phyloP scores from a whole-genome alignment of 2,888 invertebrate species.

The Cetonia aurata region DNA sequence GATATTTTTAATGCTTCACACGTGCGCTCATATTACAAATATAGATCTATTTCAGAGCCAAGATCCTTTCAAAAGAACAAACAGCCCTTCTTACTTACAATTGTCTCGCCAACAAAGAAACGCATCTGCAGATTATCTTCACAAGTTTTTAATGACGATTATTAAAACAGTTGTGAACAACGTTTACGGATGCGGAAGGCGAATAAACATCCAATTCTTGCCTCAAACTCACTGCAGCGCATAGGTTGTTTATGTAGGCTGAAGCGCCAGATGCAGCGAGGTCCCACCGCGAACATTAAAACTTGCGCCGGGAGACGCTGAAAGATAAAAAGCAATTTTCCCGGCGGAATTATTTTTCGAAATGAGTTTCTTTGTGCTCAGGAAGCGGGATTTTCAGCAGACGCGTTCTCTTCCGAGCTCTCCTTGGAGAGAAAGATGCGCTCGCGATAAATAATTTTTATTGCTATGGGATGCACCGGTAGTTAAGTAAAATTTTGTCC shows the following conservation, averaged over 20 bases:
- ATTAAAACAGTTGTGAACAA: slow-evolving; percentile 14
- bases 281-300: slow-evolving; percentile 26
- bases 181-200: slow-evolving; percentile 4
- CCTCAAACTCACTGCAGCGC: neutral
- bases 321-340: slow-evolving; percentile 38
- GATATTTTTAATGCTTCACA: too few relatives aligned
- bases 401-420: neutral
- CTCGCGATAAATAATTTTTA: slow-evolving; percentile 31
- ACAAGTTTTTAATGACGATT: slow-evolving; percentile 6
- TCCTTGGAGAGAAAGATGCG: slow-evolving; percentile 13
- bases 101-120: slow-evolving; percentile 3
- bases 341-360: slow-evolving; percentile 35
- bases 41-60: too few relatives aligned
- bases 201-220: slow-evolving; percentile 33
- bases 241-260: slow-evolving; percentile 8
- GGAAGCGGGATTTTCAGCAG: slow-evolving; percentile 16
- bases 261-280: slow-evolving; percentile 2
- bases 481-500: neutral
- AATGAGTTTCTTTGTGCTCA: slow-evolving; percentile 36
- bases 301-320: slow-evolving; percentile 10
- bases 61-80: too few relatives aligned
- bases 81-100: neutral
- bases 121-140: slow-evolving; percentile 2
- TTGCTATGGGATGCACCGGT: neutral
- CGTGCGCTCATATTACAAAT: too few relatives aligned